Evolutionary conservation across 2,113 vertebrate genomes (phyloP).

Genomic region (Notechis scutatus): DNA sequence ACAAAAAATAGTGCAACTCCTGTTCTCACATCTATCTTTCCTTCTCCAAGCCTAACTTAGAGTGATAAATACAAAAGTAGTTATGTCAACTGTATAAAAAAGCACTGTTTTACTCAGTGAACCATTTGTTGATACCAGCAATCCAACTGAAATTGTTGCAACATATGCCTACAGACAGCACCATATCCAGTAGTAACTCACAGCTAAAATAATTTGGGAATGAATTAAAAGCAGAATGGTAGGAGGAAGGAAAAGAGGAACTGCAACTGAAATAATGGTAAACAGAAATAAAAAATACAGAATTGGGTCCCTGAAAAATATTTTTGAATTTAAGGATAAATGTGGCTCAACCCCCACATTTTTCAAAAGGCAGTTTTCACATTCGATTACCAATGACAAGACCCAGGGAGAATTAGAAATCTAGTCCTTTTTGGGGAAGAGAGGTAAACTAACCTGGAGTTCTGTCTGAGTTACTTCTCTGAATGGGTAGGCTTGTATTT

Average conservation of each 20-base stretch:
- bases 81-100: neutral
- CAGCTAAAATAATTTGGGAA: neutral
- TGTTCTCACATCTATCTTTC: neutral
- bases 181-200: neutral
- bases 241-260: neutral
- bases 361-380: neutral
- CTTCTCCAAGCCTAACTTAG: neutral
- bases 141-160: neutral
- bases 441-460: neutral
- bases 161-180: neutral
- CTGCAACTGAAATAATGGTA: neutral
- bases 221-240: neutral
- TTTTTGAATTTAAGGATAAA: neutral
- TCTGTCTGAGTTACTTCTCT: conserved; percentile 13
- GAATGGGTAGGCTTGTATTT: conserved; percentile 29
- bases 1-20: neutral
- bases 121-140: neutral
- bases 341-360: neutral
- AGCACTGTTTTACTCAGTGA: neutral
- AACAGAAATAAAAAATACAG: neutral
- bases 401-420: neutral
- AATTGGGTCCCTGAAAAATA: neutral
- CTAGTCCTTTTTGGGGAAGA: conserved; percentile 16
- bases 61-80: neutral
- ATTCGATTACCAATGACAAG: neutral